Conservation (phyloP, 2,888 invertebrate species). For the Onthophagus sagittarius region DNA sequence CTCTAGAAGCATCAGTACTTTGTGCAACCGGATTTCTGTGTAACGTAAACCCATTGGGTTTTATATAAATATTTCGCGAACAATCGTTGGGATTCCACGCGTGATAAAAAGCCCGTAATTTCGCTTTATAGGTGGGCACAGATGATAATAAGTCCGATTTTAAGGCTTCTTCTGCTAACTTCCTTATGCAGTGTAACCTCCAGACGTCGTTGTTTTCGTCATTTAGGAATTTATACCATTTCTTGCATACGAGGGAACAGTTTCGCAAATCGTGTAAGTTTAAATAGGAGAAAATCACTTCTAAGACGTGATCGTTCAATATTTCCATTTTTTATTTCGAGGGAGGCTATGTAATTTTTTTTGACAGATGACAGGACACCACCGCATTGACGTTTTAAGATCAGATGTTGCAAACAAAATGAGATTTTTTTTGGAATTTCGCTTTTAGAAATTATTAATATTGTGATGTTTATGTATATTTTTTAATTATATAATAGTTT, state of each 20-base stretch:
- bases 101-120: conserved; percentile 88
- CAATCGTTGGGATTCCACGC: conserved; percentile 98
- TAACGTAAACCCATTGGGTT: conserved; percentile 94
- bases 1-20: conserved; percentile 92
- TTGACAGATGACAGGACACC: conserved; percentile 16
- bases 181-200: conserved; percentile 83
- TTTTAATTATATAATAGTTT: too few relatives aligned
- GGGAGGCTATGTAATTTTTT: conserved; percentile 17
- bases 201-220: conserved; percentile 96
- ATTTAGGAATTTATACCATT: conserved; percentile 85
- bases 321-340: conserved; percentile 49
- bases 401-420: background rate
- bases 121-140: conserved; percentile 87
- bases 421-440: background rate
- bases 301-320: conserved; percentile 76
- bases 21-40: conserved; percentile 98
- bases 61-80: conserved; percentile 94
- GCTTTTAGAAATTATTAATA: background rate
- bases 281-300: conserved; percentile 88
- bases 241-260: conserved; percentile 89
- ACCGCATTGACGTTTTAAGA: conserved; percentile 17
- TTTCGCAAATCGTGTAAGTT: conserved; percentile 80
- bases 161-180: conserved; percentile 80
- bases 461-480: background rate
- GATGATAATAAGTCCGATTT: conserved; percentile 89